These are phyloP conservation scores for Acipenser oxyrinchus DNA, from an alignment of 2,797 vertebrate genomes.

Conservation along the genomic window DNA sequence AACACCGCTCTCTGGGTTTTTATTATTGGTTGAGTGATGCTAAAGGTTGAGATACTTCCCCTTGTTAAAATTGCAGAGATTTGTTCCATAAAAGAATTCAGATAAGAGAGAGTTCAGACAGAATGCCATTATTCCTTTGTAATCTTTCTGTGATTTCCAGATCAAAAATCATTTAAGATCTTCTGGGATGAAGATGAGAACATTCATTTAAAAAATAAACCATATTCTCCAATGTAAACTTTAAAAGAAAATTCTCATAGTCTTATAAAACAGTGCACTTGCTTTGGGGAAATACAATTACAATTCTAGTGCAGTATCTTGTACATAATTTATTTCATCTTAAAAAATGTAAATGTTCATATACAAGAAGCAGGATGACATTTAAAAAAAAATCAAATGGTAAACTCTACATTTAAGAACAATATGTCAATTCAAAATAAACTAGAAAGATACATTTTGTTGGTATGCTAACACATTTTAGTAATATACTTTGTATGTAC, in stretches of 20 bases:
- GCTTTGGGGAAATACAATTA: slow-evolving; percentile 42
- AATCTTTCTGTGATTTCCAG: slow-evolving; percentile 34
- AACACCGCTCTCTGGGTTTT: slow-evolving; percentile 19
- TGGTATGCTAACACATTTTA: no score
- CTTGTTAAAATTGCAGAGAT: slow-evolving; percentile 21
- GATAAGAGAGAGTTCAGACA: slow-evolving; percentile 23
- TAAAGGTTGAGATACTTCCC: slow-evolving; percentile 14
- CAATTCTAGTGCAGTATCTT: slow-evolving; percentile 41
- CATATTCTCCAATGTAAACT: slow-evolving; percentile 46
- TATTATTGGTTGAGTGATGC: slow-evolving; percentile 1
- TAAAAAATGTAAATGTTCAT: slow-evolving; percentile 14
- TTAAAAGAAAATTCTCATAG: slow-evolving; percentile 43
- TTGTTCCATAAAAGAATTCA: slow-evolving; percentile 21
- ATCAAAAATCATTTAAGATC: slow-evolving; percentile 31
- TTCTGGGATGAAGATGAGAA: background rate
- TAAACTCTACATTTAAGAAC: no score
- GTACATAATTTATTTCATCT: slow-evolving; percentile 46
- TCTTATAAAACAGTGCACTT: slow-evolving; percentile 37
- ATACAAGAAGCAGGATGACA: no score
- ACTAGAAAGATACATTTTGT: no score
- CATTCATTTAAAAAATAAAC: slow-evolving; percentile 34
- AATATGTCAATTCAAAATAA: background rate
- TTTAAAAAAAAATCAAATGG: no score
- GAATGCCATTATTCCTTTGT: slow-evolving; percentile 15
- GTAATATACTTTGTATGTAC: no score